Evolutionary conservation across 2,797 vertebrate genomes (phyloP).

Genomic region (Hoplostethus atlanticus): DNA sequence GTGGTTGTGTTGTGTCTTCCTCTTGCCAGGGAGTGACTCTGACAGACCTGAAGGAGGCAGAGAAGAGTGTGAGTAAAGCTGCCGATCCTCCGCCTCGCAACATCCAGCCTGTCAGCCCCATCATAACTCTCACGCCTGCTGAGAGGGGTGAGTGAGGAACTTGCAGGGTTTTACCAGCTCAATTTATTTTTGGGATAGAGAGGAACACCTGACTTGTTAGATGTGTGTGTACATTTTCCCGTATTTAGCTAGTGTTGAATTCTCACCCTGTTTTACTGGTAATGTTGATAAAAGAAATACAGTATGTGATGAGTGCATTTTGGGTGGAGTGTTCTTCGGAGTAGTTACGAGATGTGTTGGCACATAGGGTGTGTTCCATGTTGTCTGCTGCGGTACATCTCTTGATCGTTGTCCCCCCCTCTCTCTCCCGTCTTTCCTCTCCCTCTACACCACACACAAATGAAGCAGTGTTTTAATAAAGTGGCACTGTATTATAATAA

Average conservation of each 20-base stretch:
- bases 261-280: slow-evolving; percentile 4
- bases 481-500: no score
- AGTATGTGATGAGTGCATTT: not conserved
- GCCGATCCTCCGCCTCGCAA: slow-evolving; percentile 68
- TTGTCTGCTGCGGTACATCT: no score
- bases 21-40: slow-evolving; percentile 90
- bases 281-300: not conserved
- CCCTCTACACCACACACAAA: no score
- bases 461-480: no score
- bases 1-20: slow-evolving; percentile 12
- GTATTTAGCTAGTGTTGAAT: not conserved
- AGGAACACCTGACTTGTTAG: no score
- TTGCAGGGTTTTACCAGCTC: not conserved
- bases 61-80: slow-evolving; percentile 80
- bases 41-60: slow-evolving; percentile 92
- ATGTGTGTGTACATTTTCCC: not conserved
- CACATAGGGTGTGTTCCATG: not conserved
- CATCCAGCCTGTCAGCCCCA: slow-evolving; percentile 83
- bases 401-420: no score
- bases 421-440: no score
- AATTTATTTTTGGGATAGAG: not conserved
- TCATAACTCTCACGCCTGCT: slow-evolving; percentile 81
- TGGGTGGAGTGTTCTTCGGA: slow-evolving; percentile 31
- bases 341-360: slow-evolving; percentile 13
- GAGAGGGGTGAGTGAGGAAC: slow-evolving; percentile 79